phyloP scores from a whole-genome alignment of 2,113 vertebrate genomes.

The Paradisaea rubra region DNA sequence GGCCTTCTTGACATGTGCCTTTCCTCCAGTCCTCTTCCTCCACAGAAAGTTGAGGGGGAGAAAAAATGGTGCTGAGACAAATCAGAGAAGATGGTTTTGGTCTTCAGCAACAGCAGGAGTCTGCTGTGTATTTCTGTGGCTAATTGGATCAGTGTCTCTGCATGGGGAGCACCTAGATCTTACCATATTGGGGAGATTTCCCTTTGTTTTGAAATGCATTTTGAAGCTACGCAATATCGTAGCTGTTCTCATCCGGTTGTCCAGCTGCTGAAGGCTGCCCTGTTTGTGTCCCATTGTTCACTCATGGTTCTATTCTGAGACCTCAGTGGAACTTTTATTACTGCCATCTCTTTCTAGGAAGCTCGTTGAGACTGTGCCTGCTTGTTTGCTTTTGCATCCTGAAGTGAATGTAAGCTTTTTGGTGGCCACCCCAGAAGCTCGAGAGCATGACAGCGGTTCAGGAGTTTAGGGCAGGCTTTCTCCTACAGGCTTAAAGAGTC shows the following conservation, averaged over 20 bases:
- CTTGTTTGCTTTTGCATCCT: not conserved
- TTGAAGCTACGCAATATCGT: fast-evolving
- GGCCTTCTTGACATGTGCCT: not conserved
- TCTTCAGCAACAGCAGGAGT: not conserved
- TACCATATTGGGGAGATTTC: not conserved
- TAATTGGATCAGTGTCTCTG: not conserved
- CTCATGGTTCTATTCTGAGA: not conserved
- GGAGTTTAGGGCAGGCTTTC: constrained; percentile 17
- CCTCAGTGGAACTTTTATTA: not conserved
- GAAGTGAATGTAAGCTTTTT: not conserved
- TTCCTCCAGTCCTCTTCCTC: not conserved
- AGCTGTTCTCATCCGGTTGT: not conserved
- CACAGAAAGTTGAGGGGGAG: not conserved
- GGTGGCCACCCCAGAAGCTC: not conserved
- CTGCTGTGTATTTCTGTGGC: not conserved
- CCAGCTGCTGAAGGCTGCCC: not conserved
- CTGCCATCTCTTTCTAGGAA: not conserved
- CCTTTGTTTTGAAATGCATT: not conserved
- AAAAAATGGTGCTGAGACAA: not conserved
- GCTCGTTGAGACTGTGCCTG: not conserved
- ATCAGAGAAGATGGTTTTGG: not conserved
- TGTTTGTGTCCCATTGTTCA: not conserved
- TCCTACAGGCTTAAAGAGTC: not conserved
- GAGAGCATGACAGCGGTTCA: not conserved
- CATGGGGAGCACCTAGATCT: not conserved